phyloP scores from a whole-genome alignment of 2,888 invertebrate genomes.

The Polietes domitor region DNA sequence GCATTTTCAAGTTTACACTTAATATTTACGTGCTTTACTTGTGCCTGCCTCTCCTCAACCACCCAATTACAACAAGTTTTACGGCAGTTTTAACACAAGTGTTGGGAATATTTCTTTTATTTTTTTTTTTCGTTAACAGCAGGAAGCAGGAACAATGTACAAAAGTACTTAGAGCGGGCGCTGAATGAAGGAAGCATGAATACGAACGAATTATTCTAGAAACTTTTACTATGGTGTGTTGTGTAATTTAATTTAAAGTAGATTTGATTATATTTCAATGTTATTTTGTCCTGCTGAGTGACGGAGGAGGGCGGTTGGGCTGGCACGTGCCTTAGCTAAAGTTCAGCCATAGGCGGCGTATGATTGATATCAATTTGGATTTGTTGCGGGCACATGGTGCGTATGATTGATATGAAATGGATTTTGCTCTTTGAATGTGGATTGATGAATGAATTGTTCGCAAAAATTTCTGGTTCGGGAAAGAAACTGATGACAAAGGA shows the following conservation, averaged over 20 bases:
- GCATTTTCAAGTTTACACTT: conserved; percentile 48
- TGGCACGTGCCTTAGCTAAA: too few relatives aligned
- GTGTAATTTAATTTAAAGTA: background rate
- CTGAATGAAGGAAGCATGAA: background rate
- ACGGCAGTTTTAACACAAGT: conserved; percentile 4
- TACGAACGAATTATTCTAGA: background rate
- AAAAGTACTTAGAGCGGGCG: background rate
- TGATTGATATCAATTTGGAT: background rate
- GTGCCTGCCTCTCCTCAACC: background rate
- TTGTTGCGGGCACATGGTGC: background rate
- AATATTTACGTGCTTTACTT: background rate
- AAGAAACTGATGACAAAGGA: too few relatives aligned
- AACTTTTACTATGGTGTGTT: background rate
- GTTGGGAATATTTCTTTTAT: background rate
- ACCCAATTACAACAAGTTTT: background rate
- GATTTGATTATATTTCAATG: background rate
- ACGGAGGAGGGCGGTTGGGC: too few relatives aligned
- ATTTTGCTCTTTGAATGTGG: too few relatives aligned
- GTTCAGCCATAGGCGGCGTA: background rate
- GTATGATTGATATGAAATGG: conserved; percentile 6
- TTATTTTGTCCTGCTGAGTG: background rate
- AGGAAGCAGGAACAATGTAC: background rate
- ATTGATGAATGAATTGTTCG: too few relatives aligned
- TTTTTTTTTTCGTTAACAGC: background rate
- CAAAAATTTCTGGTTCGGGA: too few relatives aligned